Evolutionary conservation across 1,140 invertebrate genomes (phyloP).

Genomic region (Pectinophora gossypiella): DNA sequence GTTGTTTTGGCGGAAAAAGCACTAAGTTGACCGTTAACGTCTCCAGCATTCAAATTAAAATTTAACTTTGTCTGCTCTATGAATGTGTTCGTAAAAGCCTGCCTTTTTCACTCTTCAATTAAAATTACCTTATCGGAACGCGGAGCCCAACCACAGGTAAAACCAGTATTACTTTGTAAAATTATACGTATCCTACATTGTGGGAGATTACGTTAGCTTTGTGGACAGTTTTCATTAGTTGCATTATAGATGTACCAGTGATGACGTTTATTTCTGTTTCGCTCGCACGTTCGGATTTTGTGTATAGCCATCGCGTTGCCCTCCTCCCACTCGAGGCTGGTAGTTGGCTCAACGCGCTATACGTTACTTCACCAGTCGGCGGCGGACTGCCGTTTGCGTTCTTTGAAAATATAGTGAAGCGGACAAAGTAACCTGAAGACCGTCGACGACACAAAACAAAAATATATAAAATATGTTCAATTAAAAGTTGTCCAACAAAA

Average conservation of each 20-base stretch:
- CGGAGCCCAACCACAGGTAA: slow-evolving; percentile 51
- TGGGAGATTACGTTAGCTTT: slow-evolving; percentile 35
- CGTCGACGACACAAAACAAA: slow-evolving; percentile 10
- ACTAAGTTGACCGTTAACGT: slow-evolving; percentile 58
- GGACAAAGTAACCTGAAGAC: neutral
- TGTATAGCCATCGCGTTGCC: slow-evolving; percentile 42
- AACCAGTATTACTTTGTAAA: slow-evolving; percentile 58
- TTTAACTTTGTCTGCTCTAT: slow-evolving; percentile 46
- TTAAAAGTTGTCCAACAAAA: slow-evolving; percentile 14
- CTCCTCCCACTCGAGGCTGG: slow-evolving; percentile 48
- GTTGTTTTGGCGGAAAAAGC: too few species aligned
- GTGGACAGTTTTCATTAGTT: slow-evolving; percentile 53
- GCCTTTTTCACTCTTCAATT: slow-evolving; percentile 69
- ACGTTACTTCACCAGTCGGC: slow-evolving; percentile 55
- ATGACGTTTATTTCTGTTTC: slow-evolving; percentile 41
- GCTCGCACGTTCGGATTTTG: slow-evolving; percentile 23
- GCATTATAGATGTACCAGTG: slow-evolving; percentile 55
- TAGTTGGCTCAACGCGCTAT: slow-evolving; percentile 36
- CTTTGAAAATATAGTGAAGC: slow-evolving; percentile 5
- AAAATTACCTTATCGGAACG: slow-evolving; percentile 65
- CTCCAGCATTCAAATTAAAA: slow-evolving; percentile 60
- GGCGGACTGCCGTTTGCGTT: slow-evolving; percentile 51
- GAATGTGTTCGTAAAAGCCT: slow-evolving; percentile 38
- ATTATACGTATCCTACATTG: slow-evolving; percentile 32
- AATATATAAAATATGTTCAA: slow-evolving; percentile 19